These are phyloP conservation scores for Anthopleura xanthogrammica DNA, from an alignment of 92 coral and sea anemone genomes.

Conservation along the genomic window DNA sequence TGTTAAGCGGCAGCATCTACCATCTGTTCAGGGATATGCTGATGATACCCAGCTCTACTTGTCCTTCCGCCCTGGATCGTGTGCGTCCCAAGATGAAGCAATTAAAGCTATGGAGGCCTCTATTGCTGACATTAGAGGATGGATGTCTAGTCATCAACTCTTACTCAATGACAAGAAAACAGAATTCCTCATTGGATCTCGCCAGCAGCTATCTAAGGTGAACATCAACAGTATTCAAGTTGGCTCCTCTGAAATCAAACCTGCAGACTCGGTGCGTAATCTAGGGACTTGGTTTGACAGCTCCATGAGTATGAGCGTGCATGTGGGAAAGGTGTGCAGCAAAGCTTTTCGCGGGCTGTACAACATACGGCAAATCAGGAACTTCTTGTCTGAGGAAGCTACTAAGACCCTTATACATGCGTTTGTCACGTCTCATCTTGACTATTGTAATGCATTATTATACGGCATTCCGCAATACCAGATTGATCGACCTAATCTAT, in stretches of 20 bases:
- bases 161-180: slow-evolving; percentile 45
- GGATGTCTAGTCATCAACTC: slow-evolving; percentile 23
- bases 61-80: slow-evolving; percentile 46
- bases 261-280: slow-evolving; percentile 29
- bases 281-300: slow-evolving; percentile 61
- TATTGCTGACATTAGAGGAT: slow-evolving; percentile 35
- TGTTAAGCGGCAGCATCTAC: too few relatives aligned
- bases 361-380: not conserved
- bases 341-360: not conserved
- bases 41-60: not conserved
- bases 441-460: too few relatives aligned
- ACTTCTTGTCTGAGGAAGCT: too few relatives aligned
- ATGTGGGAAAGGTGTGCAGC: too few relatives aligned
- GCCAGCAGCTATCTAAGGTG: slow-evolving; percentile 34
- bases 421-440: too few relatives aligned
- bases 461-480: too few relatives aligned
- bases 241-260: slow-evolving; percentile 35
- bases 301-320: too few relatives aligned
- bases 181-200: slow-evolving; percentile 37
- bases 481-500: too few relatives aligned
- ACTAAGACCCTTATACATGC: too few relatives aligned
- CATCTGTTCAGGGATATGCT: not conserved
- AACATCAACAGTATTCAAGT: slow-evolving; percentile 26
- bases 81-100: slow-evolving; percentile 26
- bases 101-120: slow-evolving; percentile 25